These are phyloP conservation scores for Xestoiulus laeticollis DNA, from an alignment of 2,888 invertebrate genomes.

Conservation along the genomic window DNA sequence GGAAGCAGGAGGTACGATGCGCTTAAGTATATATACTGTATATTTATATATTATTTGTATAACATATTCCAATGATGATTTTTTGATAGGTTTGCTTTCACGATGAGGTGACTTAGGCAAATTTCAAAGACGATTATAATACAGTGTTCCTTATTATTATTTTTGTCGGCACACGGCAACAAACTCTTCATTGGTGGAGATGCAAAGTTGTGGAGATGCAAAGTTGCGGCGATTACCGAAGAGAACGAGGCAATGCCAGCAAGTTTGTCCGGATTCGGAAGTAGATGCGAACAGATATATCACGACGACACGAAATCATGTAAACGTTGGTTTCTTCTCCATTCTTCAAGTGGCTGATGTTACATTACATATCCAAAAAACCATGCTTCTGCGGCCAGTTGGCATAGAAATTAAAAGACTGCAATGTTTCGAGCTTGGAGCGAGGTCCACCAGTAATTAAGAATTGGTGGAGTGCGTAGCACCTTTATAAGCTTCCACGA, in stretches of 20 bases:
- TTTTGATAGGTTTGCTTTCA: slow-evolving; percentile 36
- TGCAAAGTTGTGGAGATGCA: not conserved
- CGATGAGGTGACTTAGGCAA: slow-evolving; percentile 37
- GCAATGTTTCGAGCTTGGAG: no score
- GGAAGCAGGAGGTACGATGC: slow-evolving; percentile 28
- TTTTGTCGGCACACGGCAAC: not conserved
- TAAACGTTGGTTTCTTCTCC: no score
- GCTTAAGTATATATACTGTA: slow-evolving; percentile 31
- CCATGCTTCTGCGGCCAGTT: no score
- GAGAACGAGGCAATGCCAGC: not conserved
- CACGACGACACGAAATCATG: not conserved
- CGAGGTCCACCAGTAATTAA: no score
- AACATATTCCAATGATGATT: slow-evolving; percentile 7
- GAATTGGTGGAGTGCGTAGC: no score
- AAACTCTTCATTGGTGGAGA: not conserved
- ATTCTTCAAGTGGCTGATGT: no score
- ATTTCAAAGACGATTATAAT: slow-evolving; percentile 37
- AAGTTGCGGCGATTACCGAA: not conserved
- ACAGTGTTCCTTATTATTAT: slow-evolving; percentile 13
- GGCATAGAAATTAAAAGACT: no score
- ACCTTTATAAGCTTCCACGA: no score
- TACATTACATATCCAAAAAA: no score
- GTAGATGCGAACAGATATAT: not conserved
- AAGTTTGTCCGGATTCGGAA: not conserved
- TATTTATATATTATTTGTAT: slow-evolving; percentile 37